A percentile compares a stretch with the other conserved stretches of the same genome.
Conservation (phyloP, 2,113 vertebrate genomes). For the Poeciliopsis turrubarensis region DNA sequence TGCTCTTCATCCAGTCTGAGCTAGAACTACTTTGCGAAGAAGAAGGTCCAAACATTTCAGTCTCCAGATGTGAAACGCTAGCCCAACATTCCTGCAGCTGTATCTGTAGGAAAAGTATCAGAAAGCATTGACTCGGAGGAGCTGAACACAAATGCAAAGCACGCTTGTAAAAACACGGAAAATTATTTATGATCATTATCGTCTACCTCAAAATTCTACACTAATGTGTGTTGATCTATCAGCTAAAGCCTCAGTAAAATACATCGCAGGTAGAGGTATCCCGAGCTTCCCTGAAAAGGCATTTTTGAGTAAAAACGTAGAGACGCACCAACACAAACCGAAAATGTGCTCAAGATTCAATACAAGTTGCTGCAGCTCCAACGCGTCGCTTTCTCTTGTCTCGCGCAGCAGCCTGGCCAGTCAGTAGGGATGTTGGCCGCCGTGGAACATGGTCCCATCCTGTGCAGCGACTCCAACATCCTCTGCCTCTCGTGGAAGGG, state of each 20-base stretch:
- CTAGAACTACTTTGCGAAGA: too few species aligned
- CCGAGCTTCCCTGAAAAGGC: constrained; percentile 22
- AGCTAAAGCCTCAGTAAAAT: background rate
- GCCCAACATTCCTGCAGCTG: too few species aligned
- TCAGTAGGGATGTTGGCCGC: constrained; percentile 96
- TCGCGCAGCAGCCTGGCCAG: constrained; percentile 72
- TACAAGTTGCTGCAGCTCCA: background rate
- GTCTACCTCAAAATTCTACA: background rate
- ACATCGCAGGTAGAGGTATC: background rate
- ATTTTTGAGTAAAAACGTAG: constrained; percentile 25
- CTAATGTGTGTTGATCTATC: background rate
- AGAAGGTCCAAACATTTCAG: too few species aligned
- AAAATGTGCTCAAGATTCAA: constrained; percentile 11
- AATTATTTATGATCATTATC: too few species aligned
- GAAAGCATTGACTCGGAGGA: too few species aligned
- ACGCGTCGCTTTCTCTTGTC: background rate
- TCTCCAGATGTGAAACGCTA: too few species aligned
- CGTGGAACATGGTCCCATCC: constrained; percentile 97
- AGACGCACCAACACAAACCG: constrained; percentile 22
- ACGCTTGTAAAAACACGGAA: too few species aligned
- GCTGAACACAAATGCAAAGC: too few species aligned
- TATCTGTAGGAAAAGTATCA: too few species aligned
- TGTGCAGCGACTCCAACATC: constrained; percentile 99
- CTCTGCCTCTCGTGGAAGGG: constrained; percentile 99
- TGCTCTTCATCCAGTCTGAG: too few species aligned